Percentiles rank a stretch among this genome's conserved stretches.
phyloP scores from a whole-genome alignment of 2,113 vertebrate genomes.

The Hoplias malabaricus region DNA sequence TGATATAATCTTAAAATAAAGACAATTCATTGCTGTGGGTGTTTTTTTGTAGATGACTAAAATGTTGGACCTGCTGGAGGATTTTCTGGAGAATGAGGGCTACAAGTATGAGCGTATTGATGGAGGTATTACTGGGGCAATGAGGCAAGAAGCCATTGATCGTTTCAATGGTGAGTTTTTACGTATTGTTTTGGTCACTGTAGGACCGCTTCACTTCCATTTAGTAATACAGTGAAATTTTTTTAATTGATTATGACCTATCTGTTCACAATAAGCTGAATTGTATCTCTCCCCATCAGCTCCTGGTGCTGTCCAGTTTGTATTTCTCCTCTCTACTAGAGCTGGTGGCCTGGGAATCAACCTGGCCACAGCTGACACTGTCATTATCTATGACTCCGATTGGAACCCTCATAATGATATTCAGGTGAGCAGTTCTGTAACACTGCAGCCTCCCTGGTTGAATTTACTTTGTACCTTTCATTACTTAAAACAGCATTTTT shows the following conservation, averaged over 20 bases:
- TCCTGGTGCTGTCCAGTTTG: slow-evolving; percentile 94
- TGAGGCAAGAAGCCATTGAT: slow-evolving; percentile 98
- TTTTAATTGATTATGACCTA: neutral
- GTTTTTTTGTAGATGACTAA: slow-evolving; percentile 88
- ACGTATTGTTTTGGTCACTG: neutral
- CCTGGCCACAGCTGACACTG: slow-evolving; percentile 95
- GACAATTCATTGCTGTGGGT: neutral
- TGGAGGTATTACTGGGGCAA: slow-evolving; percentile 93
- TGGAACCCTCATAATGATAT: slow-evolving; percentile 99
- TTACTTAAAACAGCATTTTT: neutral
- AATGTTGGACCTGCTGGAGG: slow-evolving; percentile 95
- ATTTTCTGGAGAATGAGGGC: slow-evolving; percentile 94
- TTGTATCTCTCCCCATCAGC: slow-evolving; percentile 67
- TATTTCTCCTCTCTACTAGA: slow-evolving; percentile 93
- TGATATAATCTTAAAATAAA: neutral
- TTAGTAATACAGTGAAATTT: neutral
- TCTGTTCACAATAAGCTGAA: neutral
- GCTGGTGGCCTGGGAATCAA: slow-evolving; percentile 97
- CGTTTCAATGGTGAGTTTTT: slow-evolving; percentile 87
- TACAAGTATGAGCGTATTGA: slow-evolving; percentile 98
- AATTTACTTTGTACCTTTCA: neutral
- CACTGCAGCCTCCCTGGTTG: neutral
- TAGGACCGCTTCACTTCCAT: no score
- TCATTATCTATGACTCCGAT: slow-evolving; percentile 96
- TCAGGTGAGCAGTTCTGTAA: slow-evolving; percentile 74